Conservation (phyloP, 2,888 invertebrate species). For the Latrodectus elegans region DNA sequence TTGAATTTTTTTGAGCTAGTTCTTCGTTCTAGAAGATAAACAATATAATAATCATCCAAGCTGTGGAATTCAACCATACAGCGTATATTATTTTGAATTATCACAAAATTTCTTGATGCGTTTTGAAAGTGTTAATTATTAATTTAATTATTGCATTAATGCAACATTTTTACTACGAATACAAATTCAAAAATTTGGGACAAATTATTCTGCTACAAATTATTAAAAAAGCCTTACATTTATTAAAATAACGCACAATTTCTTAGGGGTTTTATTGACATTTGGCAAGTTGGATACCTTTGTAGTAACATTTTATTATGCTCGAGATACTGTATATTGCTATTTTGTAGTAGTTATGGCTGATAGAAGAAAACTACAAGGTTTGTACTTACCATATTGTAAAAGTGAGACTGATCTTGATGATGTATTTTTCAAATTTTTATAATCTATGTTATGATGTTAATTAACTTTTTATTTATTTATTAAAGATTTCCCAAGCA, state of each 20-base stretch:
- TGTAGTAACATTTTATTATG: conserved; percentile 54
- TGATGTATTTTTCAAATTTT: no score
- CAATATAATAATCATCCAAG: neutral
- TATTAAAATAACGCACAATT: conserved; percentile 17
- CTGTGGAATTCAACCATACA: neutral
- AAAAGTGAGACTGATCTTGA: no score
- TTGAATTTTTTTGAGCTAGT: no score
- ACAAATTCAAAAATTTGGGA: neutral
- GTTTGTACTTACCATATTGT: conserved; percentile 79
- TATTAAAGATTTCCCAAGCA: no score
- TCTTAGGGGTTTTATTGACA: conserved; percentile 30
- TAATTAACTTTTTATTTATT: no score
- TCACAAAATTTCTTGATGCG: neutral
- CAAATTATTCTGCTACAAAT: neutral
- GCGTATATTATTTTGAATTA: neutral
- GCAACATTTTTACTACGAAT: neutral
- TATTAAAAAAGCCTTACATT: neutral
- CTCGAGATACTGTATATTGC: conserved; percentile 53
- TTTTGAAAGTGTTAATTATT: neutral
- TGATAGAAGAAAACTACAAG: conserved; percentile 99
- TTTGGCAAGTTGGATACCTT: conserved; percentile 67
- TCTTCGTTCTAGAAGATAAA: no score
- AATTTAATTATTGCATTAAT: neutral
- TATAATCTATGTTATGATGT: no score
- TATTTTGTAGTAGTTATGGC: conserved; percentile 95